Evolutionary conservation across 2,113 vertebrate species (phyloP).

Genomic region (Labeo rohita): DNA sequence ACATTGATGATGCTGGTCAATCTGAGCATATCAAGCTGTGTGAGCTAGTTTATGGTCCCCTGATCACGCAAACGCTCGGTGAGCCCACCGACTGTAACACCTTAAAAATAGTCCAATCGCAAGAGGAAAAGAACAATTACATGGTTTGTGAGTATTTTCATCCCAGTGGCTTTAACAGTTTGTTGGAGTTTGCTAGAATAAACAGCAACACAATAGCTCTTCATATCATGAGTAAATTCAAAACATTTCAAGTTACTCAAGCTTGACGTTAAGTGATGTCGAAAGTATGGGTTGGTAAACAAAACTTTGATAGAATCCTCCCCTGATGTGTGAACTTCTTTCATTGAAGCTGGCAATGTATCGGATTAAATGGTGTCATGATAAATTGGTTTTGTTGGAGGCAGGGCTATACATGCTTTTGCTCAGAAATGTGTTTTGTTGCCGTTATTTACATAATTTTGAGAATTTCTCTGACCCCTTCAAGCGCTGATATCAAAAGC

Average conservation of each 20-base stretch:
- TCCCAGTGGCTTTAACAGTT: slow-evolving; percentile 12
- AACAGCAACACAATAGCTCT: not conserved
- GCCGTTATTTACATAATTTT: not conserved
- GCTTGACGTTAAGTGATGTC: slow-evolving; percentile 4
- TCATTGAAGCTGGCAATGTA: not conserved
- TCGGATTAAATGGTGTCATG: not conserved
- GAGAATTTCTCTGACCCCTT: not conserved
- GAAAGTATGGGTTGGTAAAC: slow-evolving; percentile 4
- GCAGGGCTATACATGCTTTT: not conserved
- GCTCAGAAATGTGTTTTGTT: slow-evolving; percentile 10
- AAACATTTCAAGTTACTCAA: not conserved
- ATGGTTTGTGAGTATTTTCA: slow-evolving; percentile 28
- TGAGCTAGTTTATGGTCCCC: not conserved
- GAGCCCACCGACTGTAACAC: not conserved
- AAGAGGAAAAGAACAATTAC: slow-evolving; percentile 19
- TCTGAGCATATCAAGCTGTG: slow-evolving; percentile 19
- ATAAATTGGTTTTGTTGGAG: not conserved
- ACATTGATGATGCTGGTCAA: slow-evolving; percentile 23
- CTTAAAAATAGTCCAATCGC: slow-evolving; percentile 7
- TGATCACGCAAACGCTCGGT: slow-evolving; percentile 4
- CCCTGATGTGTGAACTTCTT: not conserved
- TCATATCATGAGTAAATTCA: not conserved
- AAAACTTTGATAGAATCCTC: not conserved
- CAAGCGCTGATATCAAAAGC: not conserved
- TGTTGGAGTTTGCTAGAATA: not conserved